A percentile compares a stretch with the other conserved stretches of the same genome.
Evolutionary conservation across 2,797 vertebrate species (phyloP).

Genomic region (Hafferia zeledoni): DNA sequence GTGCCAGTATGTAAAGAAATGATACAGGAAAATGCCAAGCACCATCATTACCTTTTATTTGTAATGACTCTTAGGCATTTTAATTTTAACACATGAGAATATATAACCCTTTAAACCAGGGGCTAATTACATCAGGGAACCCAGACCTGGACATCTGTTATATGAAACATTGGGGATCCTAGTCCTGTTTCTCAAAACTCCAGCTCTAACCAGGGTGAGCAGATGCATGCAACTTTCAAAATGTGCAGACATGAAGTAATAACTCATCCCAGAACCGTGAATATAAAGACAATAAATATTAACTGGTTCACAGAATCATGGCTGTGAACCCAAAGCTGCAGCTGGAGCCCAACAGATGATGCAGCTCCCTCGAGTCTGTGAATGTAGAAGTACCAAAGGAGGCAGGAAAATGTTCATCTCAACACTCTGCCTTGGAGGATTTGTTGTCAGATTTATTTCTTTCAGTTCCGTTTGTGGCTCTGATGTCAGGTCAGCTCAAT

Average conservation of each 20-base stretch:
- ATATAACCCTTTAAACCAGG: not conserved
- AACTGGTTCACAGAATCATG: not conserved
- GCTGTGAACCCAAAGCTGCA: not conserved
- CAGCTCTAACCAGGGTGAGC: fast-evolving
- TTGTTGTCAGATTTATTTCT: not conserved
- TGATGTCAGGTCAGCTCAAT: not conserved
- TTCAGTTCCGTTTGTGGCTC: not conserved
- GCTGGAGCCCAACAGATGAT: not conserved
- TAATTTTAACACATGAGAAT: not conserved
- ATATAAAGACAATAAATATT: not conserved
- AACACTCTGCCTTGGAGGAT: not conserved
- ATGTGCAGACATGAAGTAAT: not conserved
- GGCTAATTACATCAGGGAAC: not conserved
- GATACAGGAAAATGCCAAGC: not conserved
- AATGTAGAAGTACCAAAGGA: not conserved
- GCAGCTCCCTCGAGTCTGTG: not conserved
- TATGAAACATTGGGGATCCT: not conserved
- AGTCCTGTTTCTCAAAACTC: not conserved
- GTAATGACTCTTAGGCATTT: not conserved
- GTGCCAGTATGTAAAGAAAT: not conserved
- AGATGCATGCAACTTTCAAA: not conserved
- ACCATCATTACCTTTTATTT: not conserved
- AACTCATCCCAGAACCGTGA: not conserved
- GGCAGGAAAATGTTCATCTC: not conserved
- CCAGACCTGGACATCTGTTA: not conserved